Evolutionary conservation across 2,113 vertebrate genomes (phyloP).

Genomic region (Martes martes): DNA sequence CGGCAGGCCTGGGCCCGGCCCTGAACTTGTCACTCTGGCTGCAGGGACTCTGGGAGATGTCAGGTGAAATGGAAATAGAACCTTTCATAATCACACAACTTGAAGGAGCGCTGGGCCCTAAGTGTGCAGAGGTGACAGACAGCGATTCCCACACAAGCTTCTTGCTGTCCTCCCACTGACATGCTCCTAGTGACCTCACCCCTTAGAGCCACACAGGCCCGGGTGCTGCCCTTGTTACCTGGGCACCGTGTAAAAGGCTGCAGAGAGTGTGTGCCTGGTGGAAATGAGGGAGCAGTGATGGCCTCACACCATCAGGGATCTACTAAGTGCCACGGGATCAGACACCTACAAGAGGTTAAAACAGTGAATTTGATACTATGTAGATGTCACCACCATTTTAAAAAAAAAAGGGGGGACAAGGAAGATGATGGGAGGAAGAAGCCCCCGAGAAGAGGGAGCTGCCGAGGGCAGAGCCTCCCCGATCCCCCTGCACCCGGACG

Average conservation of each 20-base stretch:
- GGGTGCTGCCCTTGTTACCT: not conserved
- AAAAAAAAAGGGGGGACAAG: not conserved
- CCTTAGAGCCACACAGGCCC: not conserved
- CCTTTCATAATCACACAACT: not conserved
- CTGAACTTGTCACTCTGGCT: not conserved
- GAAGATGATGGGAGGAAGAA: not conserved
- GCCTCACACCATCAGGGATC: rapidly evolving
- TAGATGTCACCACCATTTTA: not conserved
- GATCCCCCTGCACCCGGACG: not conserved
- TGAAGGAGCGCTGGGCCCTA: not conserved
- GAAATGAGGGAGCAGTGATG: not conserved
- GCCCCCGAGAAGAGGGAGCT: not conserved
- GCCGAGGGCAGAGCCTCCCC: not conserved
- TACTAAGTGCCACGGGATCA: rapidly evolving
- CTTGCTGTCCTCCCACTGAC: not conserved
- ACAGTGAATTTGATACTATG: not conserved
- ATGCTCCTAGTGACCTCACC: not conserved
- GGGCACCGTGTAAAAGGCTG: not conserved
- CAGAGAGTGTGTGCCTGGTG: not conserved
- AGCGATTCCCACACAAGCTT: not conserved
- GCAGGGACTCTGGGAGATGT: not conserved
- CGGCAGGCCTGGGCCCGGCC: not conserved
- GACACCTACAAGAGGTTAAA: not conserved
- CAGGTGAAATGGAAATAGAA: not conserved
- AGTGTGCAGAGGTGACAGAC: not conserved